A percentile compares a stretch with the other conserved stretches of the same genome.
These are phyloP conservation scores for Drosophila saltans DNA, from an alignment of 1,140 invertebrate genomes.

Conservation along the genomic window DNA sequence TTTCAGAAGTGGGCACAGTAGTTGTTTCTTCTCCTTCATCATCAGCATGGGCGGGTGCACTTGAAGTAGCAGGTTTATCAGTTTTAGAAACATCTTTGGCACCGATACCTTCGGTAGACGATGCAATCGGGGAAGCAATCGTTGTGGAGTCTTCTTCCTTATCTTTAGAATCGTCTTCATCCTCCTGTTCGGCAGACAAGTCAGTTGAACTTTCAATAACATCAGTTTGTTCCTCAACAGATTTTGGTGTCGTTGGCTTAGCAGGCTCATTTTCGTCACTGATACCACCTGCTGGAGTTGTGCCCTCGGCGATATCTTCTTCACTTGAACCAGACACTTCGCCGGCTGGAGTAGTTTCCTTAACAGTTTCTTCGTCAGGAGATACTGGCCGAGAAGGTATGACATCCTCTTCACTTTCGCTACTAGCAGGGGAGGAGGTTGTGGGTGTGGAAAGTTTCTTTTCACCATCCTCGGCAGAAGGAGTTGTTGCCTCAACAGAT, in stretches of 20 bases:
- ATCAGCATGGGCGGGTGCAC: slow-evolving; percentile 20
- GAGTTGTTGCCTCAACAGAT: background rate
- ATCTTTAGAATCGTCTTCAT: slow-evolving; percentile 24
- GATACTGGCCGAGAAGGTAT: slow-evolving; percentile 11
- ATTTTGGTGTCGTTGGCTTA: slow-evolving; percentile 55
- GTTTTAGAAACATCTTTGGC: slow-evolving; percentile 21
- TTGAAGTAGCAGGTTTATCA: slow-evolving; percentile 29
- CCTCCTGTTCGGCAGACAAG: slow-evolving; percentile 32
- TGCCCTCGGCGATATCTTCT: slow-evolving; percentile 9
- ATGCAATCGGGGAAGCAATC: slow-evolving; percentile 12
- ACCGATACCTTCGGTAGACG: slow-evolving; percentile 43
- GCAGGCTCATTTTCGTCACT: slow-evolving; percentile 36
- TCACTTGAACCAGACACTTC: slow-evolving; percentile 14
- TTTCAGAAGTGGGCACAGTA: slow-evolving; percentile 24
- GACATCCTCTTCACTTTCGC: slow-evolving; percentile 20
- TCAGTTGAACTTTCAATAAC: slow-evolving; percentile 39
- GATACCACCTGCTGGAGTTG: slow-evolving; percentile 28
- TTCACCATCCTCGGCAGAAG: slow-evolving; percentile 4
- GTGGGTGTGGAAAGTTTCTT: slow-evolving; percentile 9
- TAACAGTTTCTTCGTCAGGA: slow-evolving; percentile 33
- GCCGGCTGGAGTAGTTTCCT: slow-evolving; percentile 35
- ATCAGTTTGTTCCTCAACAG: slow-evolving; percentile 34
- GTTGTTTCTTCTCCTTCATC: slow-evolving; percentile 35
- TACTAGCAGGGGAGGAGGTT: slow-evolving; percentile 9
- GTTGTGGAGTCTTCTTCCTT: slow-evolving; percentile 30